Percentiles rank a stretch among this genome's conserved stretches.
Evolutionary conservation across 1,140 invertebrate species (phyloP).

Genomic region (Brachionus asplanchnoidis): DNA sequence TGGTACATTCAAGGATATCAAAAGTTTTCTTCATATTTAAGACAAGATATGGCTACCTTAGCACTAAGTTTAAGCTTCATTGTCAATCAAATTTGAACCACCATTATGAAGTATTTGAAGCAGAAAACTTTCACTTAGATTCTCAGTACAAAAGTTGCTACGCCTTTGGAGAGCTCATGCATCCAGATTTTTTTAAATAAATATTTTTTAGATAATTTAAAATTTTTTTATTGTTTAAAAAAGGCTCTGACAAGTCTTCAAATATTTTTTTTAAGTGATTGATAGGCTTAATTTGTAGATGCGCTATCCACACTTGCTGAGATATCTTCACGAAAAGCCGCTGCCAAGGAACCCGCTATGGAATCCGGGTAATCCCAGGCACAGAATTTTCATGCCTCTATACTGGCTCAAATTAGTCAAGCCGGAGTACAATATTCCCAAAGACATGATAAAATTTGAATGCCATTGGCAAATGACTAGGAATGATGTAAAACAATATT

Average conservation of each 20-base stretch:
- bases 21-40: constrained; percentile 14
- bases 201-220: background rate
- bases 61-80: constrained; percentile 7
- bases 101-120: constrained; percentile 28
- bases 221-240: background rate
- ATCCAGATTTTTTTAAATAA: background rate
- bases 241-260: background rate
- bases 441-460: constrained; percentile 41
- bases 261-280: background rate
- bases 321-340: constrained; percentile 32
- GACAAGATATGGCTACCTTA: background rate
- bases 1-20: constrained; percentile 25
- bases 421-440: constrained; percentile 11
- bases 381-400: constrained; percentile 9
- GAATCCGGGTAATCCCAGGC: constrained; percentile 36
- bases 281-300: background rate
- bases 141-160: background rate
- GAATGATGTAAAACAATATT: constrained; percentile 38
- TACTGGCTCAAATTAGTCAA: constrained; percentile 34
- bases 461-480: constrained; percentile 39
- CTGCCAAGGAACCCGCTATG: constrained; percentile 27
- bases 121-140: background rate
- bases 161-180: background rate
- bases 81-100: constrained; percentile 31
- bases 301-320: constrained; percentile 25